Conservation (phyloP, 2,797 vertebrate genomes). For the Poeciliopsis paucimaculata region DNA sequence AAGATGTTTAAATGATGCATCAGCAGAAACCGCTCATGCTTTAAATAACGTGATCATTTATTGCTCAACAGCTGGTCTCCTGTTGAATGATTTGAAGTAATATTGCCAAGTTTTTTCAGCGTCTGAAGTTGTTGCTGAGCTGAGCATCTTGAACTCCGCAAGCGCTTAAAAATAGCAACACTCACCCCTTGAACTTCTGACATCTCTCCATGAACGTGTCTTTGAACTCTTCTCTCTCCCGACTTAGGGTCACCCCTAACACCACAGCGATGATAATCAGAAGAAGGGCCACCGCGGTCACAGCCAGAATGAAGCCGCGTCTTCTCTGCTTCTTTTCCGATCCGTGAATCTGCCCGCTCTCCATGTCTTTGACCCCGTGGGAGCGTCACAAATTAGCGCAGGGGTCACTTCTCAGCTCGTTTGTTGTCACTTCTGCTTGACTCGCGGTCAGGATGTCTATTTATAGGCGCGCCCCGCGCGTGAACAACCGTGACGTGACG, state of each 20-base stretch:
- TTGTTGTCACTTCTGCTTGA: background rate
- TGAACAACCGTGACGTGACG: background rate
- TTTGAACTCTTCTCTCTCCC: background rate
- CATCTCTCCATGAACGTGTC: conserved; percentile 28
- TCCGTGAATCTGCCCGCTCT: fast-evolving
- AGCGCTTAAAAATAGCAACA: background rate
- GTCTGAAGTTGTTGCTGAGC: background rate
- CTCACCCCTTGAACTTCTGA: conserved; percentile 41
- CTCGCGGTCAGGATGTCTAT: background rate
- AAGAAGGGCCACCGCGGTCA: background rate
- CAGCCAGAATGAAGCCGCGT: fast-evolving
- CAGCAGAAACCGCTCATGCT: background rate
- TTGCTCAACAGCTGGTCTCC: background rate
- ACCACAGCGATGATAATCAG: background rate
- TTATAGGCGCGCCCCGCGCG: background rate
- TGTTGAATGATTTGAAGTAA: background rate
- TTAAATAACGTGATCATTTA: background rate
- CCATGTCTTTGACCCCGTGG: conserved; percentile 38
- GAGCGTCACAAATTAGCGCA: background rate
- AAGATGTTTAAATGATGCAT: background rate
- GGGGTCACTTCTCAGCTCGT: background rate
- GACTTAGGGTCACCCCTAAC: conserved; percentile 2
- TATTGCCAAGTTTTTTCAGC: background rate
- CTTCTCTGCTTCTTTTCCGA: conserved; percentile 8
- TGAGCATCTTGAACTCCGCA: background rate